These are phyloP conservation scores for Pangasius sanitwongsei DNA, from an alignment of 2,797 vertebrate genomes.

Conservation along the genomic window DNA sequence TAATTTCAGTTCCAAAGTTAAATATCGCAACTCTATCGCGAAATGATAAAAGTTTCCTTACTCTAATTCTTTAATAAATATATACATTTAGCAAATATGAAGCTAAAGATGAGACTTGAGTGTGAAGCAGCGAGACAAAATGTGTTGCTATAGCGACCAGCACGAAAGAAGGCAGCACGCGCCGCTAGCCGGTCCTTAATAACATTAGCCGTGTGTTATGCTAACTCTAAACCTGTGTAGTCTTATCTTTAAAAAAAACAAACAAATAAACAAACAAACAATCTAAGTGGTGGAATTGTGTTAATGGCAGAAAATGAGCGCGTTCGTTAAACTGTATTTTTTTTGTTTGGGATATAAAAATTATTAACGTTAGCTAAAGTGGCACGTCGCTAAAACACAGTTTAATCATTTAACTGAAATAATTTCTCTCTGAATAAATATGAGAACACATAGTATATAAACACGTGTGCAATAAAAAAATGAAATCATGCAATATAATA, in stretches of 20 bases:
- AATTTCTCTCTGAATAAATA: neutral
- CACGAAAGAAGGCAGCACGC: neutral
- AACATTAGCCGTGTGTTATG: neutral
- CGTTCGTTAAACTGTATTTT: neutral
- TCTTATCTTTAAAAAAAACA: too few relatives aligned
- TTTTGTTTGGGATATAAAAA: neutral
- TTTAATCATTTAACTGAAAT: neutral
- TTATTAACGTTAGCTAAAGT: neutral
- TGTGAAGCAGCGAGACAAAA: neutral
- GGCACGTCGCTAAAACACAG: neutral
- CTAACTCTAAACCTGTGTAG: neutral
- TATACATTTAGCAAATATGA: neutral
- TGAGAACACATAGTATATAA: neutral
- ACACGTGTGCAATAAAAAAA: neutral
- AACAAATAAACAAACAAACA: neutral
- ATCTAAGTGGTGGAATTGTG: neutral
- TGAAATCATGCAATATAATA: neutral
- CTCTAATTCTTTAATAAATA: neutral
- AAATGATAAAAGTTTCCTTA: neutral
- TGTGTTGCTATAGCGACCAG: neutral
- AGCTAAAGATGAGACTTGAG: neutral
- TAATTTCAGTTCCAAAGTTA: neutral
- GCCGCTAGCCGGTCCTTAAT: neutral
- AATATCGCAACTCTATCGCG: neutral
- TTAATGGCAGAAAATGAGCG: neutral